Conservation (phyloP, 2,888 invertebrate species). For the Incurvaria masculella region DNA sequence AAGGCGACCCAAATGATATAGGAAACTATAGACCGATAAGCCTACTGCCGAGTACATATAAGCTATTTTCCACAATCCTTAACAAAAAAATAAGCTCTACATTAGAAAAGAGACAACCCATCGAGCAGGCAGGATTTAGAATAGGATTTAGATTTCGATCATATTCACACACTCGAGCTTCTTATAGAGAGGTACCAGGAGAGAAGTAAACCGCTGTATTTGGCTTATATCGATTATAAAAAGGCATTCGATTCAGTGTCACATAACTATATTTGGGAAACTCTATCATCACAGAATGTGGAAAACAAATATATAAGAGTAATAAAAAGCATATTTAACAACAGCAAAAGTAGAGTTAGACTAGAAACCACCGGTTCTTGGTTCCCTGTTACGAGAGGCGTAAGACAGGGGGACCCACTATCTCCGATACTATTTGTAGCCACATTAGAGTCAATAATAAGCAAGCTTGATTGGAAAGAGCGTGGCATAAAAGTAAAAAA, state of each 20-base stretch:
- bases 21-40: neutral
- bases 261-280: conserved; percentile 1
- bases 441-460: conserved; percentile 1
- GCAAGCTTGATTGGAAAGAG: conserved; percentile 1
- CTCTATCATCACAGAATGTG: neutral
- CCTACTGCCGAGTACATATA: neutral
- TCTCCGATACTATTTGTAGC: neutral
- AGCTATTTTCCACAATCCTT: conserved; percentile 1
- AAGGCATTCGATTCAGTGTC: conserved; percentile 6
- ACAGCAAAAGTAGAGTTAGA: conserved; percentile 3
- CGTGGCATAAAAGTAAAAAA: neutral
- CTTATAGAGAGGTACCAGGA: conserved; percentile 9
- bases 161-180: conserved; percentile 1
- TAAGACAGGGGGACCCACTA: too few relatives aligned
- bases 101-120: conserved; percentile 6
- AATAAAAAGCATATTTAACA: conserved; percentile 3
- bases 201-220: conserved; percentile 1
- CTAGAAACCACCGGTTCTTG: too few relatives aligned
- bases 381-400: too few relatives aligned
- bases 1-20: neutral
- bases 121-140: conserved; percentile 7
- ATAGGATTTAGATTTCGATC: neutral
- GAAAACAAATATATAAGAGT: conserved; percentile 3
- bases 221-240: conserved; percentile 6
- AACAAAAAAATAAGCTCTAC: neutral